phyloP scores from a whole-genome alignment of 2,888 invertebrate genomes.

The Ditula angustiorana region DNA sequence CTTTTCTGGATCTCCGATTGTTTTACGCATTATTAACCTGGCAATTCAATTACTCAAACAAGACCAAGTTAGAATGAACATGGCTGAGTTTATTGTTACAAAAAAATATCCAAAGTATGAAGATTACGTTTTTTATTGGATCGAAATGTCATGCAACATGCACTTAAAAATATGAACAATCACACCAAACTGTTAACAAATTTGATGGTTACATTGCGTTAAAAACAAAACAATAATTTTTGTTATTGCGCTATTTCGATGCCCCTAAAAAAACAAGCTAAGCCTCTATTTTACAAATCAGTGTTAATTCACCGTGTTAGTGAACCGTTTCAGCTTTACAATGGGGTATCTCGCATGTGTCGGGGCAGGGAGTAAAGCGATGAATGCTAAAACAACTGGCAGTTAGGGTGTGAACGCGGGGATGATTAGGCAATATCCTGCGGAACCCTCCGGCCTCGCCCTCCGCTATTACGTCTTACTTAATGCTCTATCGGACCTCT shows the following conservation, averaged over 20 bases:
- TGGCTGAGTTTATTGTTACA: constrained; percentile 44
- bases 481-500: constrained; percentile 78
- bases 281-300: constrained; percentile 27
- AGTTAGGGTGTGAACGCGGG: constrained; percentile 81
- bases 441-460: constrained; percentile 67
- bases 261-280: constrained; percentile 24
- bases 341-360: constrained; percentile 69
- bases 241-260: constrained; percentile 30
- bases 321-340: constrained; percentile 64
- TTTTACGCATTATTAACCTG: constrained; percentile 83
- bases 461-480: constrained; percentile 73
- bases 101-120: not conserved
- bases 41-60: constrained; percentile 81
- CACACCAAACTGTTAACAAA: no score
- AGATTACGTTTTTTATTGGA: no score
- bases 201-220: no score
- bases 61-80: constrained; percentile 60
- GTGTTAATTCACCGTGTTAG: constrained; percentile 49
- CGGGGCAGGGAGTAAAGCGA: constrained; percentile 67
- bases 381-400: constrained; percentile 84
- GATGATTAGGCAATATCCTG: constrained; percentile 84
- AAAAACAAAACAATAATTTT: not conserved
- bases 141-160: no score
- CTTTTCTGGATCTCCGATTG: constrained; percentile 81
- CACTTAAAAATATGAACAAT: no score